A percentile compares a stretch with the other conserved stretches of the same genome.
Evolutionary conservation across 2,797 vertebrate species (phyloP).

Genomic region (Pteronotus mesoamericanus): DNA sequence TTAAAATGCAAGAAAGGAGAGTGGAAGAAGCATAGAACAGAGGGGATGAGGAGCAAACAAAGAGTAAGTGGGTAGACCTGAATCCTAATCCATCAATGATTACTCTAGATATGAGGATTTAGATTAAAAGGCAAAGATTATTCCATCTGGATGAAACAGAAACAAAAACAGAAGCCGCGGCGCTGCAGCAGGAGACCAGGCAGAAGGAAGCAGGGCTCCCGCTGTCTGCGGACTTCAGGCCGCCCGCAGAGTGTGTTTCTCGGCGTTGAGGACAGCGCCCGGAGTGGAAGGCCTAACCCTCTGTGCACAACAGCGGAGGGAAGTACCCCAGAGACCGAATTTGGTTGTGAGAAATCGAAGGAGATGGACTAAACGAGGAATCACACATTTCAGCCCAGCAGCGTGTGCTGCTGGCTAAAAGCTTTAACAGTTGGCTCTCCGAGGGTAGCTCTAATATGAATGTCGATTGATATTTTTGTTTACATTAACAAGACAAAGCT

Average conservation of each 20-base stretch:
- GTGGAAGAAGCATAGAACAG: neutral
- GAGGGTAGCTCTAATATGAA: neutral
- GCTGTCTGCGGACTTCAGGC: neutral
- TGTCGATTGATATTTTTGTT: neutral
- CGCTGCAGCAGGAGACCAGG: neutral
- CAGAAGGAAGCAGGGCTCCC: neutral
- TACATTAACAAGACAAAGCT: neutral
- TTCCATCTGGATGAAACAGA: neutral
- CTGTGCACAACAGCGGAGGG: neutral
- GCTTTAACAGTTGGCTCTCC: neutral
- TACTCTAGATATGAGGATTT: neutral
- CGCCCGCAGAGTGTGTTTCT: neutral
- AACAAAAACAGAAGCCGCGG: neutral
- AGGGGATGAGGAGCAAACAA: neutral
- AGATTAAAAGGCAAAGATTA: neutral
- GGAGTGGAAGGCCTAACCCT: neutral
- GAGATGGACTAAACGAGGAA: neutral
- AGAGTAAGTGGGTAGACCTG: neutral
- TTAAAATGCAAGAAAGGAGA: neutral
- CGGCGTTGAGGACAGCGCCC: neutral
- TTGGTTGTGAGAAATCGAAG: neutral
- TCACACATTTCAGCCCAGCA: neutral
- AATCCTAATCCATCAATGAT: neutral
- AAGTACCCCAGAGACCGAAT: neutral
- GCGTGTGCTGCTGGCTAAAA: neutral